Evolutionary conservation across 2,113 vertebrate species (phyloP).

Genomic region (Lasiurus borealis): DNA sequence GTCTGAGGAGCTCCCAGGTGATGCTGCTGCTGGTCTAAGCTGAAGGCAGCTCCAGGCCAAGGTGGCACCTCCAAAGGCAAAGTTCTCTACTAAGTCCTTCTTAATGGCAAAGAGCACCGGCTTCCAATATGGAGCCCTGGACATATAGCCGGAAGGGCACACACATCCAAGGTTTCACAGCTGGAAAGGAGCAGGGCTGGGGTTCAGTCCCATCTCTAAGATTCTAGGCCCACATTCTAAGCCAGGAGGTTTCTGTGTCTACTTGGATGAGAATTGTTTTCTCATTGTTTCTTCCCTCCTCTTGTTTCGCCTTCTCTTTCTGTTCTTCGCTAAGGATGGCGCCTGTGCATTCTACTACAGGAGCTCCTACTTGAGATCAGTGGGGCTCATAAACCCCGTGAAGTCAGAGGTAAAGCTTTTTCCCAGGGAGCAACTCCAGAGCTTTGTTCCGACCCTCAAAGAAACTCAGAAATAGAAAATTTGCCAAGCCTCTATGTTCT

Average conservation of each 20-base stretch:
- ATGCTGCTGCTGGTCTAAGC: background rate
- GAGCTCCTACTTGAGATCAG: background rate
- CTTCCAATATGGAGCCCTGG: accelerated
- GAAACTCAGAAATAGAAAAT: background rate
- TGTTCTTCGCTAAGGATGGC: background rate
- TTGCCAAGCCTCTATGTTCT: background rate
- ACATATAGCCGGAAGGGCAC: too few relatives aligned
- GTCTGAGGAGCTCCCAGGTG: background rate
- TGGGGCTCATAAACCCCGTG: background rate
- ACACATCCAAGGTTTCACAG: background rate
- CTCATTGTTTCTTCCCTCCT: background rate
- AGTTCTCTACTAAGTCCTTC: background rate
- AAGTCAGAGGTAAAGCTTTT: background rate
- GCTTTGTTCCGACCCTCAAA: background rate
- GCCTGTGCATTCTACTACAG: background rate
- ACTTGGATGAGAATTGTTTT: background rate
- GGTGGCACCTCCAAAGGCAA: background rate
- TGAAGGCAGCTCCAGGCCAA: background rate
- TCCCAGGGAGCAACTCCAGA: background rate
- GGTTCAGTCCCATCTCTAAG: background rate
- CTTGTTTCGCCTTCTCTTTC: too few relatives aligned
- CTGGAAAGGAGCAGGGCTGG: background rate
- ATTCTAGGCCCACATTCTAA: background rate
- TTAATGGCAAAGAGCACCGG: accelerated
- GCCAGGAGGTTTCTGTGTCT: background rate